Evolutionary conservation across 1,140 invertebrate genomes (phyloP).

Genomic region (Matsumurasca onukii): DNA sequence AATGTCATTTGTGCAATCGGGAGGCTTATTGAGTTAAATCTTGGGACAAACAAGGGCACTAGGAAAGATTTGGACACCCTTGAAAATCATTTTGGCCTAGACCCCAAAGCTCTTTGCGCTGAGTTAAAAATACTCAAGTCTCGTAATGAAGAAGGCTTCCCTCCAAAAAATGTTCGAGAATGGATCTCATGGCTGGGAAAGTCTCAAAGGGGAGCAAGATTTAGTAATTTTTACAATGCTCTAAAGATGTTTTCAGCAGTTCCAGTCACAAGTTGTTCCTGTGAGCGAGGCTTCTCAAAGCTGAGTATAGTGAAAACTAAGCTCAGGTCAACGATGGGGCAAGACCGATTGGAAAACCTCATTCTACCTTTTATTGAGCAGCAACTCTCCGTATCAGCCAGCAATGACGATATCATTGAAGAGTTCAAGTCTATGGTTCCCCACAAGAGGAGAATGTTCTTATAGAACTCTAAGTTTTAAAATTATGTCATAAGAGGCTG

Average conservation of each 20-base stretch:
- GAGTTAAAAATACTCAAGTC: background rate
- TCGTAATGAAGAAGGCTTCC: background rate
- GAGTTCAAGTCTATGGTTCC: no score
- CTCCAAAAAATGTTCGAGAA: background rate
- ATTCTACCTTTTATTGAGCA: slow-evolving; percentile 18
- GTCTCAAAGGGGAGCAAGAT: background rate
- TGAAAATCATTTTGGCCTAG: background rate
- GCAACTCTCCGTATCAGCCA: slow-evolving; percentile 1
- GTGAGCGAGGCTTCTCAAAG: slow-evolving; percentile 1
- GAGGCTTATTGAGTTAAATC: slow-evolving; percentile 6
- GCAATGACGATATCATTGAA: slow-evolving; percentile 15
- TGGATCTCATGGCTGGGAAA: background rate
- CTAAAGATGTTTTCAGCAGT: background rate
- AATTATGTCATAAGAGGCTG: no score
- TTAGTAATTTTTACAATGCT: background rate
- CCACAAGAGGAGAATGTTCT: no score
- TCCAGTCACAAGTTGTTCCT: background rate
- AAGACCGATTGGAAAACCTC: slow-evolving; percentile 17
- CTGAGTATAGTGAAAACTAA: slow-evolving; percentile 9
- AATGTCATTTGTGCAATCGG: slow-evolving; percentile 26
- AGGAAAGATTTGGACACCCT: background rate
- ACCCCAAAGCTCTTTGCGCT: background rate
- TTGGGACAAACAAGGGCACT: background rate
- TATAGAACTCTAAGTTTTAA: no score
- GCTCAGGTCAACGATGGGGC: background rate